Percentiles rank a stretch among this genome's conserved stretches.
phyloP scores from a whole-genome alignment of 2,888 invertebrate species.

The Nemoura dubitans region DNA sequence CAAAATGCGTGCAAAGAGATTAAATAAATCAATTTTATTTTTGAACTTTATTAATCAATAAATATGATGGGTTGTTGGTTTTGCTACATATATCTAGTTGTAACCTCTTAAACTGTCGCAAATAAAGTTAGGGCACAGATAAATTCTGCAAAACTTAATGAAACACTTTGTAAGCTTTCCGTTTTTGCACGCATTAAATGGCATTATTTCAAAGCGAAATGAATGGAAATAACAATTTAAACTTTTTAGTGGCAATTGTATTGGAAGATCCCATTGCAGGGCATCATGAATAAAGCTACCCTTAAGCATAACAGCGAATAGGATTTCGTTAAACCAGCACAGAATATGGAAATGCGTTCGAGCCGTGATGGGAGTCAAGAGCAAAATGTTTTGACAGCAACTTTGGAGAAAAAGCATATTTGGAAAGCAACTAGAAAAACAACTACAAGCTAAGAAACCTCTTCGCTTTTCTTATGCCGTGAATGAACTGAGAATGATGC shows the following conservation, averaged over 20 bases:
- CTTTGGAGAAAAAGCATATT: background rate
- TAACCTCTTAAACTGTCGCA: background rate
- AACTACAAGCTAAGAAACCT: background rate
- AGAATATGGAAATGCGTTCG: background rate
- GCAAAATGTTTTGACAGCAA: background rate
- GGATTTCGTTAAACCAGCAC: background rate
- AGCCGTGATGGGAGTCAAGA: background rate
- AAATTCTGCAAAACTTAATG: background rate
- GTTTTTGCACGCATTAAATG: background rate
- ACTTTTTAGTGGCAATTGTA: slow-evolving; percentile 12
- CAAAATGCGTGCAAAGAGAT: too few species aligned
- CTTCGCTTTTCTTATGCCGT: background rate
- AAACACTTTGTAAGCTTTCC: background rate
- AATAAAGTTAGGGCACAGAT: background rate
- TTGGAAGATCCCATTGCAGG: background rate
- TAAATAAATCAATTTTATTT: too few species aligned
- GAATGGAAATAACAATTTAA: background rate
- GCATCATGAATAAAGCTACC: background rate
- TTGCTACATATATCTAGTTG: background rate
- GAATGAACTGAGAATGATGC: background rate
- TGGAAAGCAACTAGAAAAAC: background rate
- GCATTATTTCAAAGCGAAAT: background rate
- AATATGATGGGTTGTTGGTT: background rate
- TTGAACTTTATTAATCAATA: background rate
- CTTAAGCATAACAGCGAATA: background rate